Base-by-base conservation (phyloP, 2,888 invertebrate genomes). In the Syritta pipiens region DNA sequence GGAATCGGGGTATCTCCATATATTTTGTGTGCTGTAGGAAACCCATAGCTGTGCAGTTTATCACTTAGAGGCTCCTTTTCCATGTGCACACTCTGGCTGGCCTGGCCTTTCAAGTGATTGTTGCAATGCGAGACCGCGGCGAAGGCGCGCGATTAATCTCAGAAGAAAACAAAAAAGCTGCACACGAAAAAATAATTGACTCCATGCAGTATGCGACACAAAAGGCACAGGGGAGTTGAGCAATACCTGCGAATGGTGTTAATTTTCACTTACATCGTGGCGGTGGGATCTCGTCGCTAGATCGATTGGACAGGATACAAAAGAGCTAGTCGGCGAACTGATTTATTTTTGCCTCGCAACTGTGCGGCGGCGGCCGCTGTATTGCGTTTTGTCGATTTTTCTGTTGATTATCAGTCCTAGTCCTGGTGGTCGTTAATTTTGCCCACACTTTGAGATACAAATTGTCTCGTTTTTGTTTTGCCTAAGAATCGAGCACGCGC, bases 381-480 rank as follows among this genome's bases (percentile, higher is more conserved):
- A 10, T 69, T 77, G 71, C 71, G 59, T 69, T 69, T 76, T 63
- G 76, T 71, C 22, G 35, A 57, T 57, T 63, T 69, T 44, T 37
- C 59, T 60, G 32, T 62, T 60, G 67, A 60, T 75, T 68, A 68
- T 75, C 60, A 62, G 55, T 65, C 60, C 60, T 48, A 24, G 65
- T 55, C 65, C 77, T 71, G 57, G 28, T 65, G 65, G 72, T 67
- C 72, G 59, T 72, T 77, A 67, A 77, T 77, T 77, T 77, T 77
- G 53, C 72, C 49, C 72, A 60, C 77, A 72, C 77, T 65, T 60
- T 65, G 14, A 48, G 55, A 71, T 77, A 77, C 77, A 77, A 77
- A 77, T 77, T 72, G 77, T 37, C 17, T 37, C 2, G 1, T 37
- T 37, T 17, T 57, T 72, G 71, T 65, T 71, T 60, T 71, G 19